Conservation (phyloP, 2,888 invertebrate genomes). For the Meghimatium bilineatum region DNA sequence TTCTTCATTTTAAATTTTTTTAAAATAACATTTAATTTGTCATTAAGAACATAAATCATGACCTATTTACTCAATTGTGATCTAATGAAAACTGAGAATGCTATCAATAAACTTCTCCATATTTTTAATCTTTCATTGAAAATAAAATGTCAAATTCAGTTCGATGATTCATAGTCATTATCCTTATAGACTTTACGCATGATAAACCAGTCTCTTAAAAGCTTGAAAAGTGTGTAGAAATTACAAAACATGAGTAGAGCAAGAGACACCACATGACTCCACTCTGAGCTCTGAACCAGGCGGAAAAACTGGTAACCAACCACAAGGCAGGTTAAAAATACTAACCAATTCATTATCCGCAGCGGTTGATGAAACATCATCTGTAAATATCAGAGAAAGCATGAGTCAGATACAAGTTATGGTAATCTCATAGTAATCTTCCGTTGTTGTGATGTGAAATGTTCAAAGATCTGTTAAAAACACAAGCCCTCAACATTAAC, state of each 20-base stretch:
- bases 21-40: neutral
- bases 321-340: constrained; percentile 81
- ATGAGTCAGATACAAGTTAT: too few relatives aligned
- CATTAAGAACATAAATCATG: neutral
- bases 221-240: constrained; percentile 92
- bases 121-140: neutral
- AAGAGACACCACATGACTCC: constrained; percentile 93
- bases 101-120: neutral
- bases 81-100: neutral
- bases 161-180: constrained; percentile 53
- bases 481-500: too few relatives aligned
- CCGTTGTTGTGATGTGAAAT: too few relatives aligned
- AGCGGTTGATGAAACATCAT: constrained; percentile 91
- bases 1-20: too few relatives aligned
- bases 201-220: constrained; percentile 90
- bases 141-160: neutral
- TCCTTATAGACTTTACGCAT: constrained; percentile 79
- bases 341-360: constrained; percentile 84
- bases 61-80: neutral
- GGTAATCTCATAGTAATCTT: too few relatives aligned
- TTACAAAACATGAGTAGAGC: constrained; percentile 91
- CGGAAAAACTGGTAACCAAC: constrained; percentile 88
- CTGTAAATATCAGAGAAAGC: constrained; percentile 81
- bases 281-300: constrained; percentile 88
- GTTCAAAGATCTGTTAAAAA: too few relatives aligned